These are phyloP conservation scores for Bombycilla garrulus DNA, from an alignment of 2,113 vertebrate species.

Conservation along the genomic window DNA sequence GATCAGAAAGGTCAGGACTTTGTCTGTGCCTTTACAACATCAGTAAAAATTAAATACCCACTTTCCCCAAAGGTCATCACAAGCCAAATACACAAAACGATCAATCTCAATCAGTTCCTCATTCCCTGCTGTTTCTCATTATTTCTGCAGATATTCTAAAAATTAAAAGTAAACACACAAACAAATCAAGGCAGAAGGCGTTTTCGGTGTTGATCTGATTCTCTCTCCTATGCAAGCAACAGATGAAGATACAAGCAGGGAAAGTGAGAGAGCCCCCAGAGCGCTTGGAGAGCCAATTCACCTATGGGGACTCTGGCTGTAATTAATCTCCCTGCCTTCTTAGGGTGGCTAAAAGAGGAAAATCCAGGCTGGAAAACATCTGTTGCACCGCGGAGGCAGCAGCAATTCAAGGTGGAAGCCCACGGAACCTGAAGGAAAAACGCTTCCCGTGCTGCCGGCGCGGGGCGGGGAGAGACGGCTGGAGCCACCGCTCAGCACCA, in stretches of 20 bases:
- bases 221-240: neutral
- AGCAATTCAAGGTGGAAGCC: neutral
- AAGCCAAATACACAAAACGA: neutral
- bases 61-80: conserved; percentile 43
- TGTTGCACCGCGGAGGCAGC: neutral
- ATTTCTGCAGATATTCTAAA: conserved; percentile 24
- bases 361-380: conserved; percentile 18
- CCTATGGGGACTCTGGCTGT: neutral
- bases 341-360: conserved; percentile 25
- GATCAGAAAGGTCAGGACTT: conserved; percentile 59
- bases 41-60: conserved; percentile 61
- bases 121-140: conserved; percentile 9
- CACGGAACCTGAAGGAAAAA: neutral
- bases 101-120: conserved; percentile 29
- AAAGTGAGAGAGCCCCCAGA: neutral
- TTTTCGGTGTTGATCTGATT: neutral
- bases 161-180: conserved; percentile 33
- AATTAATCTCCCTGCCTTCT: conserved; percentile 45
- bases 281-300: neutral
- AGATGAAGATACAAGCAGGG: neutral
- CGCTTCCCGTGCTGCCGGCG: neutral
- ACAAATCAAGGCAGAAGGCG: neutral
- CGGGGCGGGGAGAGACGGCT: neutral
- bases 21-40: conserved; percentile 56
- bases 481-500: conserved; percentile 50